These are phyloP conservation scores for Spinus olivaceus DNA, from an alignment of 2,797 vertebrate species.

Conservation along the genomic window DNA sequence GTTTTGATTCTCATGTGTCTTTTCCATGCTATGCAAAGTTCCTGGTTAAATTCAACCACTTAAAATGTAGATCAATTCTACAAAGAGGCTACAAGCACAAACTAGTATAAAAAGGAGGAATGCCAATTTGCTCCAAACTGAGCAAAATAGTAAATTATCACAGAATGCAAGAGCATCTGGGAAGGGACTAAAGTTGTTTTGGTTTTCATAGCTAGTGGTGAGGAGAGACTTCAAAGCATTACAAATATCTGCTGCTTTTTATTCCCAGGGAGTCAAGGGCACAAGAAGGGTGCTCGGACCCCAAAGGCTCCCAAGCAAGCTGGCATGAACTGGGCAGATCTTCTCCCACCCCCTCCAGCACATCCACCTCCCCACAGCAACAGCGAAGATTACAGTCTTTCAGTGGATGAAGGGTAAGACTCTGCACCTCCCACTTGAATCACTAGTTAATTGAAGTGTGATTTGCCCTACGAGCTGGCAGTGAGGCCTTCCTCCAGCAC, in stretches of 20 bases:
- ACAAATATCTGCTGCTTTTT: neutral
- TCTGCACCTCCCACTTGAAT: constrained; percentile 49
- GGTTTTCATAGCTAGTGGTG: neutral
- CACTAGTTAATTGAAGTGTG: neutral
- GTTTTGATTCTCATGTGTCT: neutral
- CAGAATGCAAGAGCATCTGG: neutral
- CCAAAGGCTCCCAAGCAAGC: constrained; percentile 92
- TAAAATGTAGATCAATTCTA: neutral
- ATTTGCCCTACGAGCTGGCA: neutral
- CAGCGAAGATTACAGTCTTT: constrained; percentile 87
- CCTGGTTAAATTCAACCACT: constrained; percentile 8
- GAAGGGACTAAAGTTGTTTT: neutral
- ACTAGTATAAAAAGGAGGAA: neutral
- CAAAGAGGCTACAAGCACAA: neutral
- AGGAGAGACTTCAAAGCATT: neutral
- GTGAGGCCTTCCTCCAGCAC: neutral
- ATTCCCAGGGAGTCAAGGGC: constrained; percentile 92
- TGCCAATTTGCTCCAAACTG: neutral
- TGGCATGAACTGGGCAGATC: constrained; percentile 96
- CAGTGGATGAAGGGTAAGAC: constrained; percentile 88
- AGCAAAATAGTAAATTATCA: neutral
- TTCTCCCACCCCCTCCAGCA: constrained; percentile 92
- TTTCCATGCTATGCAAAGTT: neutral
- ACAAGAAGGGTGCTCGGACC: constrained; percentile 91
- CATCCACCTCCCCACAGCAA: constrained; percentile 90